Percentiles rank a stretch among this genome's conserved stretches.
These are phyloP conservation scores for Heliconius charithonia DNA, from an alignment of 2,888 invertebrate species.

Conservation along the genomic window DNA sequence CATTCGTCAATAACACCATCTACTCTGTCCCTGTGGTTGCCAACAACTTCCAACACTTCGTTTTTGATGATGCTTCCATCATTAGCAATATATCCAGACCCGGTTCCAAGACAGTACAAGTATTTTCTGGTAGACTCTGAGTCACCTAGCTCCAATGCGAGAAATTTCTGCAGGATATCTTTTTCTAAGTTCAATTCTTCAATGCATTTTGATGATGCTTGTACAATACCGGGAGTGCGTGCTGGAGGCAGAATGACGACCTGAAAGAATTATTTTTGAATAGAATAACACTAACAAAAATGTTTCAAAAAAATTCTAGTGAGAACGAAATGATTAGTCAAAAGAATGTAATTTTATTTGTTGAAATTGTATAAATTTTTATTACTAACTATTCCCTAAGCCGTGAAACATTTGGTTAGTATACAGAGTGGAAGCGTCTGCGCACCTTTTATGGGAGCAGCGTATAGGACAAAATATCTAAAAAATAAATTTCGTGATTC, in stretches of 20 bases:
- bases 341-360: no score
- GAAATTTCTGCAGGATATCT: neutral
- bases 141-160: neutral
- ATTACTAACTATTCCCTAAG: no score
- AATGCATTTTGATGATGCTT: slow-evolving; percentile 13
- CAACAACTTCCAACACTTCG: neutral
- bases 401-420: no score
- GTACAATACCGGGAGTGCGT: neutral
- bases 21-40: neutral
- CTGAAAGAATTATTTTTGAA: neutral
- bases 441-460: no score
- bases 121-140: neutral
- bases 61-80: neutral
- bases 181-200: neutral
- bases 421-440: no score
- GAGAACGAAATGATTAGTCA: no score
- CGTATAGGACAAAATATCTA: no score
- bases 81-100: neutral
- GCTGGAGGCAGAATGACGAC: neutral
- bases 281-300: neutral
- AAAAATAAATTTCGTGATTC: no score
- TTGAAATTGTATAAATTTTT: no score
- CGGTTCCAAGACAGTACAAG: neutral
- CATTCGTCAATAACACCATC: slow-evolving; percentile 7
- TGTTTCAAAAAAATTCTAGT: no score